Evolutionary conservation across 2,797 vertebrate species (phyloP).

Genomic region (Mormyrus proboscirostris): DNA sequence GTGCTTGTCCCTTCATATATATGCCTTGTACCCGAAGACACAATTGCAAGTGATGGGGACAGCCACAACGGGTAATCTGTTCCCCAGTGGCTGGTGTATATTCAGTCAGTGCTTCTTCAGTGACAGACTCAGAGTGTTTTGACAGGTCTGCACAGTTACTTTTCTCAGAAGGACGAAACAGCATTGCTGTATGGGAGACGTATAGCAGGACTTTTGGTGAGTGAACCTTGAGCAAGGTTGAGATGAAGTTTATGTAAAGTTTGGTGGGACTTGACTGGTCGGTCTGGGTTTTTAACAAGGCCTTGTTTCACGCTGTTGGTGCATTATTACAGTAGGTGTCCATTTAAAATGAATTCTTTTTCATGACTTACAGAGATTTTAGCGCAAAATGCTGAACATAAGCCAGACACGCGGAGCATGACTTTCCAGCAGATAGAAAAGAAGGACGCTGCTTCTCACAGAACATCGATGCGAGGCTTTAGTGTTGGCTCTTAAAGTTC

Average conservation of each 20-base stretch:
- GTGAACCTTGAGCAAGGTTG: neutral
- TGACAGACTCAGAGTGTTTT: neutral
- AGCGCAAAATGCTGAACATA: neutral
- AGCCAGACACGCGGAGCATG: neutral
- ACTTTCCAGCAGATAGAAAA: neutral
- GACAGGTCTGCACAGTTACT: neutral
- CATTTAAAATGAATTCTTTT: neutral
- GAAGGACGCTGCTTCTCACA: neutral
- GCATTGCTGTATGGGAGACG: neutral
- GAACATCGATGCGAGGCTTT: neutral
- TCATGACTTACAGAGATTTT: neutral
- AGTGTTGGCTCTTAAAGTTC: neutral
- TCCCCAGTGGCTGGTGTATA: constrained; percentile 37
- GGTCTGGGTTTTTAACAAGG: neutral
- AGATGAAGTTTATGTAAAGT: neutral
- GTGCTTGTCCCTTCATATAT: neutral
- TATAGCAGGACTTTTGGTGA: neutral
- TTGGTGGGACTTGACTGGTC: neutral
- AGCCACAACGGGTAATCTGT: constrained; percentile 44
- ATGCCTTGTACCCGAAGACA: neutral
- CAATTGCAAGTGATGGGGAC: constrained; percentile 26
- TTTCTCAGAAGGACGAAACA: neutral
- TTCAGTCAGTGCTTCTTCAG: constrained; percentile 6
- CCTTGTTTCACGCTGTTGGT: neutral
- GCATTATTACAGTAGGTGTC: neutral